A percentile compares a stretch with the other conserved stretches of the same genome.
These are phyloP conservation scores for Campoplex capitator DNA, from an alignment of 2,888 invertebrate genomes.

Conservation along the genomic window DNA sequence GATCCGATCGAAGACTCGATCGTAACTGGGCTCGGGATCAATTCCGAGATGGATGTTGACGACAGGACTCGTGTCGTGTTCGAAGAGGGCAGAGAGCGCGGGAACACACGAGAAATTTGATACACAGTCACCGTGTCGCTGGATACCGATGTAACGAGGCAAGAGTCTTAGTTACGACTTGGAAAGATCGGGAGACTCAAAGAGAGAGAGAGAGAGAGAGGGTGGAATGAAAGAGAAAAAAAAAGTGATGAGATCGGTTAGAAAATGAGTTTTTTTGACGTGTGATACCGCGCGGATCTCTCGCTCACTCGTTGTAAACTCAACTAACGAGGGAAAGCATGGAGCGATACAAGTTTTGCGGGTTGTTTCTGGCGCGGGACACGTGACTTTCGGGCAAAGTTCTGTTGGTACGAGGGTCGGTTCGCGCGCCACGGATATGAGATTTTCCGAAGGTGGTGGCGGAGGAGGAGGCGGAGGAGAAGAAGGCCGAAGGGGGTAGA, in stretches of 20 bases:
- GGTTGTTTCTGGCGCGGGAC: conserved; percentile 75
- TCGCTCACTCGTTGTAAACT: conserved; percentile 57
- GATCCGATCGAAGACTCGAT: conserved; percentile 61
- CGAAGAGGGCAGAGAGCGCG: conserved; percentile 63
- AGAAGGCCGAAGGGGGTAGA: background rate
- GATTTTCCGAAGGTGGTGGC: conserved; percentile 21
- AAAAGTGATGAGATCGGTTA: background rate
- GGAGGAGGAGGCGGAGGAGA: background rate
- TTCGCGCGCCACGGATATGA: conserved; percentile 57
- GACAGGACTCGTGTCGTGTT: conserved; percentile 42
- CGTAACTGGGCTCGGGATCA: conserved; percentile 56
- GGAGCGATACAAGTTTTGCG: conserved; percentile 70
- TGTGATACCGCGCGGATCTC: conserved; percentile 37
- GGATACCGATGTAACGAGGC: conserved; percentile 48
- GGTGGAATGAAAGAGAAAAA: background rate
- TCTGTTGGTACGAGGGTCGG: conserved; percentile 76
- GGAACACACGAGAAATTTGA: conserved; percentile 64
- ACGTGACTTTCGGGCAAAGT: conserved; percentile 83
- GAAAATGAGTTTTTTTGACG: conserved; percentile 26
- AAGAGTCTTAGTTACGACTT: conserved; percentile 30
- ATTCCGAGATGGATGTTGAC: conserved; percentile 45
- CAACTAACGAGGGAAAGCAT: conserved; percentile 78
- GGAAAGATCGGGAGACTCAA: conserved; percentile 25
- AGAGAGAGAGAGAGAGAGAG: conserved; percentile 17
- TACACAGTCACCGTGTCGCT: conserved; percentile 42